Evolutionary conservation across 2,797 vertebrate genomes (phyloP).

Genomic region (Crenichthys baileyi): DNA sequence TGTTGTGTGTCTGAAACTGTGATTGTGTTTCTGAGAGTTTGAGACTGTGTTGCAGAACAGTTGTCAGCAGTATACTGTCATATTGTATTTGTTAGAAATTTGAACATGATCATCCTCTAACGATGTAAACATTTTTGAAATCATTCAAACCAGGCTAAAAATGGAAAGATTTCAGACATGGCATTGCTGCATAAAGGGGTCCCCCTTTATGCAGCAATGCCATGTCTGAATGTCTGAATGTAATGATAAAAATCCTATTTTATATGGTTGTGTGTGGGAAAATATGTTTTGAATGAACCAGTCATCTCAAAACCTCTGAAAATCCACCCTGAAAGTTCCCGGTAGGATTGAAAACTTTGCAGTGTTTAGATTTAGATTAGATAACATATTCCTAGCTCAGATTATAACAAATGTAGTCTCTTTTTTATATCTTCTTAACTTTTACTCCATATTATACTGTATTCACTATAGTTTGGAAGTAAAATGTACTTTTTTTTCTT

Average conservation of each 20-base stretch:
- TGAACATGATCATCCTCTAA: neutral
- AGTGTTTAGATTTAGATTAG: too few relatives aligned
- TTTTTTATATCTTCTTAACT: too few relatives aligned
- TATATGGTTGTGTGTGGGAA: neutral
- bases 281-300: neutral
- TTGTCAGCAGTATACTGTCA: slow-evolving; percentile 4
- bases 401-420: too few relatives aligned
- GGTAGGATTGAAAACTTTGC: too few relatives aligned
- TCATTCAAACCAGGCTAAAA: neutral
- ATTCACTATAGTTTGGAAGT: neutral
- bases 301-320: too few relatives aligned
- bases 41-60: slow-evolving; percentile 39
- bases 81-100: neutral
- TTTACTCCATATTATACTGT: neutral
- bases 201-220: too few relatives aligned
- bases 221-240: too few relatives aligned
- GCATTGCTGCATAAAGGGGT: neutral
- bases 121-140: neutral
- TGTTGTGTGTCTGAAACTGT: slow-evolving; percentile 30
- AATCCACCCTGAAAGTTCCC: too few relatives aligned
- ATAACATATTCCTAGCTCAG: too few relatives aligned
- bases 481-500: neutral
- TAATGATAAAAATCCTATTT: neutral
- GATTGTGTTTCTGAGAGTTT: slow-evolving; percentile 21
- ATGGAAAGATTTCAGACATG: neutral